Percentiles rank a stretch among this genome's conserved stretches.
Conservation (phyloP, 2,797 vertebrate species). For the Pipistrellus pipistrellus region DNA sequence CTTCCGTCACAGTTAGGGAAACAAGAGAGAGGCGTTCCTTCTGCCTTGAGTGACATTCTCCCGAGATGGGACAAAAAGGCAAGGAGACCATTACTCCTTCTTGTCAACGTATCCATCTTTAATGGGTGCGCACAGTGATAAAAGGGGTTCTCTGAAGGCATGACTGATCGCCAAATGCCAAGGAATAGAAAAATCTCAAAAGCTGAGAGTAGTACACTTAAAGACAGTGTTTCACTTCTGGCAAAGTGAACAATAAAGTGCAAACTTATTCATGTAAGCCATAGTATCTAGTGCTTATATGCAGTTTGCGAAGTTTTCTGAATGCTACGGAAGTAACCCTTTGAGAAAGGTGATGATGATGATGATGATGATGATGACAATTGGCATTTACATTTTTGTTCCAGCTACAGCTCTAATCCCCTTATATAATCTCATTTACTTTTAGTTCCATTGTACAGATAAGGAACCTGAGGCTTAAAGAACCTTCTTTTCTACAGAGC, state of each 20-base stretch:
- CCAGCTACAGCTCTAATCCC: not conserved
- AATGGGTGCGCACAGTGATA: not conserved
- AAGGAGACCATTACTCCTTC: not conserved
- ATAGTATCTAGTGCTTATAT: not conserved
- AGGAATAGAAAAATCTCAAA: constrained; percentile 23
- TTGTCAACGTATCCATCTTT: not conserved
- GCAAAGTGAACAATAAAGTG: not conserved
- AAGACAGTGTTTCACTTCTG: constrained; percentile 6
- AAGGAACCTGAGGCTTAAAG: not conserved
- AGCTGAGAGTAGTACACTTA: not conserved
- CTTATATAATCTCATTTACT: constrained; percentile 44
- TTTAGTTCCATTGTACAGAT: not conserved
- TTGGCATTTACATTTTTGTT: not conserved
- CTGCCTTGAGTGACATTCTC: not conserved
- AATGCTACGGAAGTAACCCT: constrained; percentile 2
- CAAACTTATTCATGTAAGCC: not conserved
- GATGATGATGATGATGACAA: not conserved
- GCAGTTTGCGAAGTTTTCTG: not conserved
- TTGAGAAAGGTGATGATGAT: not conserved
- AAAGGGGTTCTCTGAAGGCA: not conserved
- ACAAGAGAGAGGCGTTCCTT: not conserved
- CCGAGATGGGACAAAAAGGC: not conserved
- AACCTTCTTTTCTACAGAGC: not conserved
- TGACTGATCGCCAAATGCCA: not conserved
- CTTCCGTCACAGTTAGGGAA: not conserved